phyloP scores from a whole-genome alignment of 2,113 vertebrate species.

The Sardina pilchardus region DNA sequence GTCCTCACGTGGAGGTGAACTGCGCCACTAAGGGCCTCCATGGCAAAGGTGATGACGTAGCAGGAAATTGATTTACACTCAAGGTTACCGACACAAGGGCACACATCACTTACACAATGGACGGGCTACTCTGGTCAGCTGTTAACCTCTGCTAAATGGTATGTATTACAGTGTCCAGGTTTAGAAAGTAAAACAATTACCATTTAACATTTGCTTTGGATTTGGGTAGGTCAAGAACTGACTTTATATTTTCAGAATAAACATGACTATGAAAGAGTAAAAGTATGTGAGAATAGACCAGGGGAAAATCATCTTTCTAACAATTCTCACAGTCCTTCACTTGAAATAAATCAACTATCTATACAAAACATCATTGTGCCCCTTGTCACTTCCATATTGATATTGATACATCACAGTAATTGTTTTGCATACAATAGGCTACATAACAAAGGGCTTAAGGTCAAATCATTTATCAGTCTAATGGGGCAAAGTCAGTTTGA shows the following conservation, averaged over 20 bases:
- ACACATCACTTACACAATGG: conserved; percentile 31
- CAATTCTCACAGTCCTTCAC: background rate
- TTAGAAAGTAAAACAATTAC: background rate
- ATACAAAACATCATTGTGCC: no score
- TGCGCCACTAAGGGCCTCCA: background rate
- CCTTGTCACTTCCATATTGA: no score
- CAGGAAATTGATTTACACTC: conserved; percentile 6
- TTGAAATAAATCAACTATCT: no score
- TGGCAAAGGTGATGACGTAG: conserved; percentile 18
- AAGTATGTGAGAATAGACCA: background rate
- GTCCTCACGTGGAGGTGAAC: conserved; percentile 4
- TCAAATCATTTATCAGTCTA: background rate
- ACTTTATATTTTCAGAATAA: background rate
- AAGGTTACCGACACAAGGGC: conserved; percentile 34
- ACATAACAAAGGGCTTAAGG: no score
- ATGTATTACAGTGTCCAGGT: background rate
- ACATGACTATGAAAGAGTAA: background rate
- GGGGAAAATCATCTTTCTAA: background rate
- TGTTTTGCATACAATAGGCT: no score
- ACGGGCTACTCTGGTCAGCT: background rate
- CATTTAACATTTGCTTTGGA: background rate
- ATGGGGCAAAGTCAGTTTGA: no score
- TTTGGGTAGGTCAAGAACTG: background rate
- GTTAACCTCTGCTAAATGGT: conserved; percentile 14
- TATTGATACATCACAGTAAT: no score